phyloP scores from a whole-genome alignment of 2,113 vertebrate genomes.

The Dromaius novaehollandiae region DNA sequence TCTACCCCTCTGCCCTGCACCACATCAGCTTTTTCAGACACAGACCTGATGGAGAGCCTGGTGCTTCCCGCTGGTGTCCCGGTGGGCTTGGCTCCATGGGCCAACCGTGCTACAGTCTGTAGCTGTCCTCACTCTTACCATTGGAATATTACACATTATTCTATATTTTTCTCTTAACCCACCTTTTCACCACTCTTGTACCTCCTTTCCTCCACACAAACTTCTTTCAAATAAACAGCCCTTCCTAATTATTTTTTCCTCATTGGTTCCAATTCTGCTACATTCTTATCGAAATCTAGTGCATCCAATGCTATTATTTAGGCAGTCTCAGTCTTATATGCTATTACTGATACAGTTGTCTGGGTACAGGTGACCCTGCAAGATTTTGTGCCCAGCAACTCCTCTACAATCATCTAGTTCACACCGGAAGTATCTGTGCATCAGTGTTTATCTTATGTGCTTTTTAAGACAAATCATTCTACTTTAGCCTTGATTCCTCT shows the following conservation, averaged over 20 bases:
- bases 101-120: neutral
- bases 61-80: neutral
- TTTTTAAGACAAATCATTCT: neutral
- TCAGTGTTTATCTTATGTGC: neutral
- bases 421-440: neutral
- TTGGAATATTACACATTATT: neutral
- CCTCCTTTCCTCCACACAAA: neutral
- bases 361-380: neutral
- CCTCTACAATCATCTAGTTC: neutral
- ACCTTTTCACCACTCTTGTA: neutral
- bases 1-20: neutral
- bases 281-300: rapidly evolving
- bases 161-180: neutral
- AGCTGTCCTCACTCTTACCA: neutral
- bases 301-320: neutral
- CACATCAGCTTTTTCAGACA: neutral
- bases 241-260: neutral
- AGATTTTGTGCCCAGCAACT: neutral
- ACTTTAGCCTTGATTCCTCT: neutral
- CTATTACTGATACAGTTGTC: neutral
- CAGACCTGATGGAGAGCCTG: neutral
- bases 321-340: neutral
- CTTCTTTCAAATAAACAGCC: neutral
- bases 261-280: neutral
- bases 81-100: neutral